These are phyloP conservation scores for Abscondita cerata DNA, from an alignment of 2,888 invertebrate genomes.

Conservation along the genomic window DNA sequence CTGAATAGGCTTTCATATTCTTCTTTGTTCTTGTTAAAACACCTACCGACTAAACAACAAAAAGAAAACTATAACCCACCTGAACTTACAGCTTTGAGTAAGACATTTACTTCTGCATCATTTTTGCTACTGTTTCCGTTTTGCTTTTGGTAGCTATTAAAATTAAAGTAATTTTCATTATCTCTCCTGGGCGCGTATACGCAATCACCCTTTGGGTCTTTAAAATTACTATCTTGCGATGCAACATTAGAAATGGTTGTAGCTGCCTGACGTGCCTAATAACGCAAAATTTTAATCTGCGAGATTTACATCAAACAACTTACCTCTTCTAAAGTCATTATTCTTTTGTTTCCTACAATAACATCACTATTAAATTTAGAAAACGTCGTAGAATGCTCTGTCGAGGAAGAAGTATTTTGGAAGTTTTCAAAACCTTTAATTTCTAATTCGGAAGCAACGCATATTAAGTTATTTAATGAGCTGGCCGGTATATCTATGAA, in stretches of 20 bases:
- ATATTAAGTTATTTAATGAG: conserved; percentile 68
- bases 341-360: not conserved
- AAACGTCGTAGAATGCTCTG: not conserved
- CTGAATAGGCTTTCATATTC: too few species aligned
- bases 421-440: conserved; percentile 65
- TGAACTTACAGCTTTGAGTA: too few species aligned
- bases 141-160: conserved; percentile 29
- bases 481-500: conserved; percentile 71
- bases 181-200: conserved; percentile 56
- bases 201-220: not conserved
- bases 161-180: conserved; percentile 46
- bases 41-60: too few species aligned
- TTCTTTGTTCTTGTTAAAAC: too few species aligned
- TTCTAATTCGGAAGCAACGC: conserved; percentile 72
- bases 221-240: conserved; percentile 56
- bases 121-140: conserved; percentile 11
- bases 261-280: not conserved
- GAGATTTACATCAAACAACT: not conserved
- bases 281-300: not conserved
- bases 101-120: too few species aligned
- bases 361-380: not conserved
- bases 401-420: conserved; percentile 6
- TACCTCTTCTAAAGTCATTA: not conserved
- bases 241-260: not conserved
- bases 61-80: too few species aligned